Percentiles rank a stretch among this genome's conserved stretches.
Conservation (phyloP, 1,140 invertebrate genomes). For the Leptinotarsa defecta region DNA sequence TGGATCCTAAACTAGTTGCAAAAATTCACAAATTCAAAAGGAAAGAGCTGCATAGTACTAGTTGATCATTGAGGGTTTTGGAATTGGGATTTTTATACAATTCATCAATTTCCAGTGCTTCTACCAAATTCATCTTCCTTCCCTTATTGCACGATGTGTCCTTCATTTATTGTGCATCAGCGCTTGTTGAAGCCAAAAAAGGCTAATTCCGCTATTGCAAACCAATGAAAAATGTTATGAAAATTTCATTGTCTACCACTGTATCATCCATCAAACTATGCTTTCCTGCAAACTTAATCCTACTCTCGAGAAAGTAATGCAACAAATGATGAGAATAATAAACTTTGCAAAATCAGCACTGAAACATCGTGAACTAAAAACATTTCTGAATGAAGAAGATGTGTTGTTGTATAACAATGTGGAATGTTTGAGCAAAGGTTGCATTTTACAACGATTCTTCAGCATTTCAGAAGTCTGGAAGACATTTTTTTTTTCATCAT, state of each 20-base stretch:
- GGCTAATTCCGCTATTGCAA: background rate
- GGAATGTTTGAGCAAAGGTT: conserved; percentile 21
- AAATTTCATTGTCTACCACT: background rate
- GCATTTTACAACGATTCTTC: conserved; percentile 14
- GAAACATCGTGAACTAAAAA: background rate
- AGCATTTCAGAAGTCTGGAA: background rate
- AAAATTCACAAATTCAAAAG: no score
- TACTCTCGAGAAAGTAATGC: conserved; percentile 1
- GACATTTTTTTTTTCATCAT: no score
- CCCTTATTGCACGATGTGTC: no score
- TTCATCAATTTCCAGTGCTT: no score
- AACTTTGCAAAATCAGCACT: conserved; percentile 5
- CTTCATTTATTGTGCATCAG: background rate
- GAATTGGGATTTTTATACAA: no score
- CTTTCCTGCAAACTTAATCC: conserved; percentile 10
- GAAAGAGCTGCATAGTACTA: no score
- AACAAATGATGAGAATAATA: conserved; percentile 11
- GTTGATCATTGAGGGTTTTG: no score
- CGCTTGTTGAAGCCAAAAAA: conserved; percentile 11
- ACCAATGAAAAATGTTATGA: background rate
- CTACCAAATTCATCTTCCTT: no score
- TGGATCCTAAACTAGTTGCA: no score
- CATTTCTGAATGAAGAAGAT: background rate
- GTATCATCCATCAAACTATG: conserved; percentile 12
- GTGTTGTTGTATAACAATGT: background rate